Conservation (phyloP, 2,888 invertebrate species). For the Furcula furcula region DNA sequence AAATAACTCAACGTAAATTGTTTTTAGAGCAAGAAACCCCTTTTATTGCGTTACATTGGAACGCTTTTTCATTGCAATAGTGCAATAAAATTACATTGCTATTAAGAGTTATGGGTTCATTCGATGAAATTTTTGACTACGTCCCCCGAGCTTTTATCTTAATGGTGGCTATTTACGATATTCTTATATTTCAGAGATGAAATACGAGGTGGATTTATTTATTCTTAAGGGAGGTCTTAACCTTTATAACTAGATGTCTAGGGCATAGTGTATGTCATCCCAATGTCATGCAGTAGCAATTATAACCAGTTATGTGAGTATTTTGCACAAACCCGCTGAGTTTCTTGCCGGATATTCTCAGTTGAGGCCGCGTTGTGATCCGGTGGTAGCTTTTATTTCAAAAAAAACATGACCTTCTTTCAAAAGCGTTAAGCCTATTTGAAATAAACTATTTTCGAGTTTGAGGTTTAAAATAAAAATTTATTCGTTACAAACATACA, state of each 20-base stretch:
- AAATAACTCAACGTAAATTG: constrained; percentile 77
- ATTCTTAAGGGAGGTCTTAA: constrained; percentile 14
- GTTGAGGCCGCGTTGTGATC: too few species aligned
- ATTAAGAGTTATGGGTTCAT: constrained; percentile 52
- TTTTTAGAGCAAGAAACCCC: constrained; percentile 62
- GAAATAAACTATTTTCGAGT: too few species aligned
- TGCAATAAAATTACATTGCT: constrained; percentile 50
- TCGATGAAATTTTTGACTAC: constrained; percentile 39
- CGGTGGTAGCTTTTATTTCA: too few species aligned
- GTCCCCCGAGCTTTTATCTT: constrained; percentile 39
- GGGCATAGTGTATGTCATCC: constrained; percentile 11
- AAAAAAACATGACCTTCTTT: too few species aligned
- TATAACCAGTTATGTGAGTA: too few species aligned
- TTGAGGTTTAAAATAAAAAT: too few species aligned
- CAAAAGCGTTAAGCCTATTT: too few species aligned
- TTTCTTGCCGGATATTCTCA: too few species aligned
- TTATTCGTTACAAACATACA: too few species aligned
- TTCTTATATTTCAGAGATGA: constrained; percentile 44
- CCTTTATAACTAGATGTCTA: constrained; percentile 16
- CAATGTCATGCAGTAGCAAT: too few species aligned
- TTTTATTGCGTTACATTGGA: constrained; percentile 66
- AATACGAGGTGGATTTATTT: constrained; percentile 32
- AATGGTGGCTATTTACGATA: constrained; percentile 47
- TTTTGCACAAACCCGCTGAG: too few species aligned
- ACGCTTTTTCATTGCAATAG: constrained; percentile 60